These are phyloP conservation scores for Tetragonula carbonaria DNA, from an alignment of 2,888 invertebrate species.

Conservation along the genomic window DNA sequence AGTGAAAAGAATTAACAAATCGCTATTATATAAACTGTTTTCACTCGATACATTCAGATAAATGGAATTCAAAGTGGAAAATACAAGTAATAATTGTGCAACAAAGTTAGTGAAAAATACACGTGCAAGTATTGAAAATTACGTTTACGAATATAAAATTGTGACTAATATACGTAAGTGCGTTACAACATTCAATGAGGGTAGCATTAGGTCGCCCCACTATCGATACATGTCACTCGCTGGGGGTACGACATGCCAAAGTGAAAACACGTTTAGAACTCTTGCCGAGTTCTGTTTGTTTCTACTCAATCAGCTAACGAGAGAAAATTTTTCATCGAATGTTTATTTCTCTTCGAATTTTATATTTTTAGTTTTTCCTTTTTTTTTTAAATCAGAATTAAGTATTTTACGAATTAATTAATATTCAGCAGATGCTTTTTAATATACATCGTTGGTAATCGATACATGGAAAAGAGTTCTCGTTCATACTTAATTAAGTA, in stretches of 20 bases:
- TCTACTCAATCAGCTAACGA: neutral
- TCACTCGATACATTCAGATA: slow-evolving; percentile 1
- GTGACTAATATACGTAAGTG: neutral
- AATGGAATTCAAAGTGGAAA: neutral
- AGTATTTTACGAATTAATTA: neutral
- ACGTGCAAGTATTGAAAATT: neutral
- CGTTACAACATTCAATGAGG: neutral
- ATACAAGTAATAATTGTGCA: neutral
- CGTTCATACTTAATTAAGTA: neutral
- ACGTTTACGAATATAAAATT: neutral
- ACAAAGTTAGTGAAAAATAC: neutral
- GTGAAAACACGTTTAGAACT: neutral
- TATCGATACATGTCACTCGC: neutral
- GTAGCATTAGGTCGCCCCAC: neutral
- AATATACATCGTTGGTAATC: neutral
- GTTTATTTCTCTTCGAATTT: too few relatives aligned
- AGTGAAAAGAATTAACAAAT: neutral
- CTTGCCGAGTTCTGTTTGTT: neutral
- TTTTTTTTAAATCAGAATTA: fast-evolving
- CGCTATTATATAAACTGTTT: neutral
- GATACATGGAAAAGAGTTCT: neutral
- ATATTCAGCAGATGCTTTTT: neutral
- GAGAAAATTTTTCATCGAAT: neutral
- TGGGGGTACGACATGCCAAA: neutral
- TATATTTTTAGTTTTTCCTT: neutral